A percentile compares a stretch with the other conserved stretches of the same genome.
Conservation (phyloP, 1,140 invertebrate genomes). For the Rhopalosiphum maidis region DNA sequence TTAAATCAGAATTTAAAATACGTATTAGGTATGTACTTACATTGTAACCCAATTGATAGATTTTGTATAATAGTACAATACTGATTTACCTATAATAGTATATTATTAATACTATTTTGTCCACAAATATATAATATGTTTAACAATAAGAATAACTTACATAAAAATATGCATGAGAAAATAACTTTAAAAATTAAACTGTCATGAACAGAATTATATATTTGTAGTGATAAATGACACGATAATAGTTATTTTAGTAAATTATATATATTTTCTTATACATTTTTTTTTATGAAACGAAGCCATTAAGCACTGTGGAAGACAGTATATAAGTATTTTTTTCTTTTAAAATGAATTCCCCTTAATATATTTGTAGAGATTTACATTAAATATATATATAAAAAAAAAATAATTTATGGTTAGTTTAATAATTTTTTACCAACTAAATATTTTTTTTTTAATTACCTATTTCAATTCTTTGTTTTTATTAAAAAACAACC, state of each 20-base stretch:
- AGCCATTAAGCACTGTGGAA: neutral
- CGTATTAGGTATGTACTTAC: neutral
- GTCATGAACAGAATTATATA: constrained; percentile 15
- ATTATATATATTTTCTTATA: neutral
- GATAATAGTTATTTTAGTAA: neutral
- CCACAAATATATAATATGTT: neutral
- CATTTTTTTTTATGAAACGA: constrained; percentile 33
- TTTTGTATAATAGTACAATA: neutral
- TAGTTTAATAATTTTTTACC: neutral
- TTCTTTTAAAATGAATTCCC: neutral
- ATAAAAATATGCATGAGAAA: neutral
- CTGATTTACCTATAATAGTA: too few relatives aligned
- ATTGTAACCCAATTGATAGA: neutral
- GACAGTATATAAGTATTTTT: constrained; percentile 18
- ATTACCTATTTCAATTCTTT: neutral
- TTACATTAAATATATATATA: neutral
- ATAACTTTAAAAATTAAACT: constrained; percentile 28
- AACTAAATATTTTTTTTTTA: neutral
- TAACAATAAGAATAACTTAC: neutral
- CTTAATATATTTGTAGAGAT: neutral
- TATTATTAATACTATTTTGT: too few relatives aligned
- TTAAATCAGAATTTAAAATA: neutral
- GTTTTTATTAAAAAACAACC: neutral
- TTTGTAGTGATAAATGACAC: constrained; percentile 13
- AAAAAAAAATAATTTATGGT: neutral